Base-by-base conservation (phyloP, 2,888 invertebrate species). In the Morpho achilles region DNA sequence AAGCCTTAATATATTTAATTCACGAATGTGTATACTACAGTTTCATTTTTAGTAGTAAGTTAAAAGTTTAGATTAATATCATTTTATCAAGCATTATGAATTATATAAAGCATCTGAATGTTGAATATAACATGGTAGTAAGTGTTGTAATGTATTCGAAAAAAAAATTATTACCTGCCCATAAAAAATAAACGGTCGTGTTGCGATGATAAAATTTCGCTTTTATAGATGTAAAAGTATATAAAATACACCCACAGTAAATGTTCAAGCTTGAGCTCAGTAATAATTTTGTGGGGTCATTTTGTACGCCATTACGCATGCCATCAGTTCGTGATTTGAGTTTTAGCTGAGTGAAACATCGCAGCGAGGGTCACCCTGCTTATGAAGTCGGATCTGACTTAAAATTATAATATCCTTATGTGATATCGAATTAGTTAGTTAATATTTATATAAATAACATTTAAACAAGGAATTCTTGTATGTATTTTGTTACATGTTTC, bases 171-270 rank as follows among this genome's bases (percentile, higher is more conserved):
- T 83, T 87, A 79, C 79, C 76, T 77, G 75, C 78, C 84, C 79
- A 85, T 87, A 87, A 88, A 88, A 89, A 85, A 82, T 82, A 85
- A 82, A 86, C 79, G 76, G 77, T 67, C 66, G 62, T 69, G 67
- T 76, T 79, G 79, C 86, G 83, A 86, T 85, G 80, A 81, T 80
- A 41, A 80, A 75, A 83, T 86, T 78, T 81, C 82, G 75, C 76
- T 70, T 70, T 75, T 79, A 83, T 85, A 79, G 80, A 85, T 84
- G 79, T 79, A 73, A 78, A 75, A 69, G 71, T 73, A 74, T 76
- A 76, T 60, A 65, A 63, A 61, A 54, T 56, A 59, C 60, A 50
- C 51, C 44, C 55, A 47, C 51, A 59, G 48, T 48, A 48, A 62
- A 59, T 58, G 56, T 47, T 48, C 58, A 53, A 53, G 57, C 56